Conservation (phyloP, 2,888 invertebrate species). For the Lycaena phlaeas region DNA sequence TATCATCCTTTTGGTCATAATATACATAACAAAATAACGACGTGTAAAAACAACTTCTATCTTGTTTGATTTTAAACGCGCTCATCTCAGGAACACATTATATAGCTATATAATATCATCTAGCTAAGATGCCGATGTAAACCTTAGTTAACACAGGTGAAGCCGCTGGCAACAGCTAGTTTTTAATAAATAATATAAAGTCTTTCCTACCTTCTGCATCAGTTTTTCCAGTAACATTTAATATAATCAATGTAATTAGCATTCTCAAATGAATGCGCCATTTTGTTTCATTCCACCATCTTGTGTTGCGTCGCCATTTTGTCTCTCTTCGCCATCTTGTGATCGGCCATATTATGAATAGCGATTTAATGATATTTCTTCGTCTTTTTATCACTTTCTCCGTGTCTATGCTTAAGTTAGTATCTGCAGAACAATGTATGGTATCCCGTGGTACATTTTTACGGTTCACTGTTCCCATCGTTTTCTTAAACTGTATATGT, state of each 20-base stretch:
- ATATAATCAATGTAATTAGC: constrained; percentile 44
- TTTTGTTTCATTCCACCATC: constrained; percentile 32
- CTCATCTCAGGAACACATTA: too few species aligned
- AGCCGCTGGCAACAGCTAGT: too few species aligned
- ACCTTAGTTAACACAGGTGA: too few species aligned
- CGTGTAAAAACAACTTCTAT: too few species aligned
- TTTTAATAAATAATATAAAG: too few species aligned
- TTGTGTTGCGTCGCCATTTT: constrained; percentile 33
- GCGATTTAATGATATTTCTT: constrained; percentile 14
- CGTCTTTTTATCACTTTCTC: constrained; percentile 3
- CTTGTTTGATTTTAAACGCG: too few species aligned
- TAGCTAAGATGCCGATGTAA: too few species aligned
- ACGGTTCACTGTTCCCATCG: constrained; percentile 55
- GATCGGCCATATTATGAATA: constrained; percentile 6
- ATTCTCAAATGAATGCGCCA: constrained; percentile 26
- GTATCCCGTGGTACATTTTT: constrained; percentile 26
- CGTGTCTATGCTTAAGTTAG: constrained; percentile 13
- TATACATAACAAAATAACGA: too few species aligned
- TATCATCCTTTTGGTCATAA: too few species aligned
- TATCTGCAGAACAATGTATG: constrained; percentile 20
- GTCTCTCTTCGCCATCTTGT: constrained; percentile 4
- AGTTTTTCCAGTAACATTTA: constrained; percentile 40
- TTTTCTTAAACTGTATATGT: constrained; percentile 18
- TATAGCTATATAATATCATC: too few species aligned
- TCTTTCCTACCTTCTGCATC: constrained; percentile 44